These are phyloP conservation scores for Phataginus tetradactyla DNA, from an alignment of 2,797 vertebrate species.

Conservation along the genomic window DNA sequence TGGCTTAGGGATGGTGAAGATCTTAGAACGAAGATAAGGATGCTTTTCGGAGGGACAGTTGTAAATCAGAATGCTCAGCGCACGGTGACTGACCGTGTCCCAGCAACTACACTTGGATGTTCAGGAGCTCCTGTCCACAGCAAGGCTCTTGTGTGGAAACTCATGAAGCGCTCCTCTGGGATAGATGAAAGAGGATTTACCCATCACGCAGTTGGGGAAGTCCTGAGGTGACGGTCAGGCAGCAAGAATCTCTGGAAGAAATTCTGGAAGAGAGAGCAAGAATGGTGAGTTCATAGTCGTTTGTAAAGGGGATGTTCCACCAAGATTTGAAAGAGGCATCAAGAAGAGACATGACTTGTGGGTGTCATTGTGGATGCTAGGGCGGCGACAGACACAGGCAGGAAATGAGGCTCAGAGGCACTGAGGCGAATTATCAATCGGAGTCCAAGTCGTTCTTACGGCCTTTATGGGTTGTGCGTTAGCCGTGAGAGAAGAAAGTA, in stretches of 20 bases:
- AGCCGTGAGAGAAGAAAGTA: background rate
- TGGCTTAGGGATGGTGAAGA: background rate
- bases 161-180: background rate
- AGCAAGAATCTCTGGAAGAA: background rate
- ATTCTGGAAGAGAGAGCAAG: background rate
- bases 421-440: too few species aligned
- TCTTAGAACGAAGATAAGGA: background rate
- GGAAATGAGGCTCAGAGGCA: background rate
- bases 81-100: background rate
- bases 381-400: too few species aligned
- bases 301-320: background rate
- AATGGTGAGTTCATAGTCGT: background rate
- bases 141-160: background rate
- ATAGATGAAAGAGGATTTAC: background rate
- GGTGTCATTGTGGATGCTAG: background rate
- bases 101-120: background rate
- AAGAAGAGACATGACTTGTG: too few species aligned
- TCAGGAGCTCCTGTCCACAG: background rate
- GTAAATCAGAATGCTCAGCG: background rate
- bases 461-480: background rate
- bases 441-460: background rate
- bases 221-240: accelerated
- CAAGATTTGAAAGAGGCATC: background rate
- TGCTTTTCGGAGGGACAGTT: background rate
- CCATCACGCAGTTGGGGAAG: background rate